These are phyloP conservation scores for Mesitornis unicolor DNA, from an alignment of 2,113 vertebrate genomes.

Conservation along the genomic window DNA sequence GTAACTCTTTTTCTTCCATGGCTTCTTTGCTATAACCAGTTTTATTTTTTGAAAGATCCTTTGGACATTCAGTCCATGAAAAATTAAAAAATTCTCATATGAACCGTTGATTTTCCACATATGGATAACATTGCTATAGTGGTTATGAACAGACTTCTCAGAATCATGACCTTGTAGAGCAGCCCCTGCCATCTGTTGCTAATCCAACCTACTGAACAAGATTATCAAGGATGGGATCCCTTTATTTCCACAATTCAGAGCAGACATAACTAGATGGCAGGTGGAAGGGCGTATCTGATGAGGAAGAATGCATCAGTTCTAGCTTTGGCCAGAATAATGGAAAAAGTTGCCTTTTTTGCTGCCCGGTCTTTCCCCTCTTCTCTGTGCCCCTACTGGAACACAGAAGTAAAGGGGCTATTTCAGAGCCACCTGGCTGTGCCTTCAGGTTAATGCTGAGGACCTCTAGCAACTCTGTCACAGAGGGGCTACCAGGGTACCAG, in stretches of 20 bases:
- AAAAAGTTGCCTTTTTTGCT: not conserved
- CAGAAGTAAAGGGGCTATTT: not conserved
- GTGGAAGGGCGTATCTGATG: not conserved
- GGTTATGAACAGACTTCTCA: not conserved
- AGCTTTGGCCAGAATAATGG: not conserved
- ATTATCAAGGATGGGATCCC: not conserved
- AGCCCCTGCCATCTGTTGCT: not conserved
- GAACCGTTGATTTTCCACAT: constrained; percentile 63
- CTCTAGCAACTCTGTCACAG: not conserved
- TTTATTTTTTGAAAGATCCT: not conserved
- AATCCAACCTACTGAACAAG: not conserved
- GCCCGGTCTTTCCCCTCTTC: not conserved
- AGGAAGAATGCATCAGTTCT: not conserved
- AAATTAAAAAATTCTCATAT: not conserved
- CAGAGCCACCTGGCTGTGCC: not conserved
- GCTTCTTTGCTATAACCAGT: not conserved
- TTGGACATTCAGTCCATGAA: not conserved
- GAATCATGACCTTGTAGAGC: not conserved
- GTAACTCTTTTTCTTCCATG: not conserved
- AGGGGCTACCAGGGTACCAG: not conserved
- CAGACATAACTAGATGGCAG: not conserved
- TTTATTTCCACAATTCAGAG: not conserved
- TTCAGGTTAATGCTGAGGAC: not conserved
- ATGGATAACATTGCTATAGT: constrained; percentile 38
- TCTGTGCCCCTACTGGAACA: not conserved